These are phyloP conservation scores for Hemiprocne comata DNA, from an alignment of 2,113 vertebrate species.

Conservation along the genomic window DNA sequence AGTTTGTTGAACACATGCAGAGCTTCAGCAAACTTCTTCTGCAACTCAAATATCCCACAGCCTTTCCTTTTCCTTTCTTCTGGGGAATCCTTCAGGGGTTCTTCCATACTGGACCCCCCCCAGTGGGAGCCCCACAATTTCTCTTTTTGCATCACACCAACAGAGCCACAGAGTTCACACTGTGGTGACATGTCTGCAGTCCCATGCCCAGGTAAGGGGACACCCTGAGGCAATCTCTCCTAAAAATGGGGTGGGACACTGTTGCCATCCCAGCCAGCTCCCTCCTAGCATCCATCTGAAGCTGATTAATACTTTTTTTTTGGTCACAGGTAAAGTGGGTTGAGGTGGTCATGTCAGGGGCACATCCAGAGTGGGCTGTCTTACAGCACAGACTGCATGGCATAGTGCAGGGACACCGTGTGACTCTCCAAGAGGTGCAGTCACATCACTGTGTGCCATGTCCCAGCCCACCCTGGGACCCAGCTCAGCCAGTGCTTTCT, in stretches of 20 bases:
- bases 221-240: background rate
- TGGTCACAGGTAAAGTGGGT: background rate
- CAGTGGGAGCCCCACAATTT: background rate
- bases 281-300: background rate
- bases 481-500: accelerated
- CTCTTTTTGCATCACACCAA: background rate
- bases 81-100: background rate
- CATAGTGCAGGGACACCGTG: background rate
- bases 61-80: background rate
- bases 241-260: accelerated
- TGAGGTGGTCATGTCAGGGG: background rate
- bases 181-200: background rate
- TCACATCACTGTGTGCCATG: accelerated
- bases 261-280: background rate
- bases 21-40: background rate
- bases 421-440: accelerated
- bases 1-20: background rate
- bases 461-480: background rate
- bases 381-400: accelerated
- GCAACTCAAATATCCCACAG: background rate
- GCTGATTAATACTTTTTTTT: background rate
- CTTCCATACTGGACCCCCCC: background rate
- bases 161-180: background rate
- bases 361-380: background rate
- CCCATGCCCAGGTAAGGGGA: background rate